Evolutionary conservation across 2,797 vertebrate genomes (phyloP).

Genomic region (Adelosebastes latens): DNA sequence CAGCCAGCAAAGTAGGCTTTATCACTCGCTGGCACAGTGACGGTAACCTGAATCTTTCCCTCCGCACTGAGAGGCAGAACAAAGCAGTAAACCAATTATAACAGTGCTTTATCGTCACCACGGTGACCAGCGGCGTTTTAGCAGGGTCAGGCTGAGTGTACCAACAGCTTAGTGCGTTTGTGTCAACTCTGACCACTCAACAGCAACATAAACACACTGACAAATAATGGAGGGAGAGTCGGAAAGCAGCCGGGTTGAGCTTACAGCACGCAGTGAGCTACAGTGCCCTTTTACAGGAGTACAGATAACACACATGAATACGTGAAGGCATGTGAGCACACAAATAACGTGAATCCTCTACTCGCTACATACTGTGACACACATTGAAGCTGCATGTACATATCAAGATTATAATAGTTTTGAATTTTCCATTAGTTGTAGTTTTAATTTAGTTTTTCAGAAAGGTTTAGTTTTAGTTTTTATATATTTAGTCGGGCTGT

Average conservation of each 20-base stretch:
- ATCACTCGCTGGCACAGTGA: constrained; percentile 67
- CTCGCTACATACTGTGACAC: too few relatives aligned
- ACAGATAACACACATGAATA: background rate
- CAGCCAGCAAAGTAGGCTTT: constrained; percentile 57
- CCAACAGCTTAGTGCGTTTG: constrained; percentile 65
- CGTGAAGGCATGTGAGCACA: background rate
- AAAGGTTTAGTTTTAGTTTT: too few relatives aligned
- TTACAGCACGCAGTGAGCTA: background rate
- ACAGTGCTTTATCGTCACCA: constrained; percentile 70
- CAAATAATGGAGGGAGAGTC: constrained; percentile 28
- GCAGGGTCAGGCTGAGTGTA: constrained; percentile 72
- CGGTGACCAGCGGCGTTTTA: constrained; percentile 66
- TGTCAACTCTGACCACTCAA: constrained; percentile 55
- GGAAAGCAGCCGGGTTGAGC: constrained; percentile 3
- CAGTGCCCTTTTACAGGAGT: background rate
- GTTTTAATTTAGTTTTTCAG: too few relatives aligned
- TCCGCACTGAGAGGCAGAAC: constrained; percentile 62
- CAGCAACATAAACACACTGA: constrained; percentile 46
- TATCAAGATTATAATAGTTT: background rate
- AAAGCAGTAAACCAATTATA: constrained; percentile 82
- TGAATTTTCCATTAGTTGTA: too few relatives aligned
- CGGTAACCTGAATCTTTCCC: constrained; percentile 71
- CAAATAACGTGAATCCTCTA: background rate
- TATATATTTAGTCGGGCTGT: too few relatives aligned
- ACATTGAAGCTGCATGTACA: background rate